Evolutionary conservation across 2,888 invertebrate genomes (phyloP).

Genomic region (Amphipoea oculea): DNA sequence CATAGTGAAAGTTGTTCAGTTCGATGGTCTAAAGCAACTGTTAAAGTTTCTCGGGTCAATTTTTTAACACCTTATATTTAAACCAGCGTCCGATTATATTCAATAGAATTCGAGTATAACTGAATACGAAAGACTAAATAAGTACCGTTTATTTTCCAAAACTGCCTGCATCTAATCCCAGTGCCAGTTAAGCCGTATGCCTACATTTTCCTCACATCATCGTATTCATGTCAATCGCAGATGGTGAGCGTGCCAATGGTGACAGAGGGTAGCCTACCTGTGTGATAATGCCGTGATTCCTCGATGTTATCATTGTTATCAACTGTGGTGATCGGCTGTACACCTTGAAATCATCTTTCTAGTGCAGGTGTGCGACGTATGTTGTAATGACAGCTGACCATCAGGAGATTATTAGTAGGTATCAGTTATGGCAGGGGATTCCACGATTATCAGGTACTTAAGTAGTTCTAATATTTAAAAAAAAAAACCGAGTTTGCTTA

Average conservation of each 20-base stretch:
- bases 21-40: no score
- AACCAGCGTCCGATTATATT: background rate
- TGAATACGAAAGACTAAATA: background rate
- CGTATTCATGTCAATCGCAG: background rate
- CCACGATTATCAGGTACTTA: no score
- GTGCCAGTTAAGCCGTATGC: background rate
- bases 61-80: no score
- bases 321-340: background rate
- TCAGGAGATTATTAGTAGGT: background rate
- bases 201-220: background rate
- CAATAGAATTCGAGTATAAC: no score
- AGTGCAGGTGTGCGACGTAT: background rate
- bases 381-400: background rate
- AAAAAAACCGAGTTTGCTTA: no score
- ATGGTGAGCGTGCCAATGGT: background rate
- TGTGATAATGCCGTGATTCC: background rate
- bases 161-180: background rate
- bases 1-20: no score
- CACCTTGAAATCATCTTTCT: background rate
- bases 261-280: background rate
- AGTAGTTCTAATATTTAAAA: background rate
- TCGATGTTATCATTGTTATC: background rate
- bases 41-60: no score
- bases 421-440: no score
- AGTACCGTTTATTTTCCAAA: no score